Base-by-base conservation (phyloP, 2,113 vertebrate genomes). In the Ellobius talpinus region DNA sequence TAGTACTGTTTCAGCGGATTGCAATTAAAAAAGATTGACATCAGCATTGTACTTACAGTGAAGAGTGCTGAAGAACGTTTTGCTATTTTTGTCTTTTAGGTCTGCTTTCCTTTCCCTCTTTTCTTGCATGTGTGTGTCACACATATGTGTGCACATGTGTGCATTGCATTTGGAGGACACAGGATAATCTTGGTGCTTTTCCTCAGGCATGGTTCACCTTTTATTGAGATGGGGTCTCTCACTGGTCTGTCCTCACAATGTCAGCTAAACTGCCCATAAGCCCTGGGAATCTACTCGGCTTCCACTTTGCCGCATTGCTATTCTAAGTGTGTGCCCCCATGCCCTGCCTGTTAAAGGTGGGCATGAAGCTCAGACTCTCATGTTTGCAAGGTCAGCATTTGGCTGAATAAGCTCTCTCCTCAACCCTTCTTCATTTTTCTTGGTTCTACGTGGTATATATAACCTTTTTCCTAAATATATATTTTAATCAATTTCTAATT, bases 61-160 rank as follows among this genome's bases (percentile, higher is more conserved):
- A 96, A 82, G 45, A 42, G 3, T 19, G 66, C 91, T 73, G 65
- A 91, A 91, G 87, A 96, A 92, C 7, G 9, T 58, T 1, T n/a
- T 89, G 72, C 61, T 90, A 10, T 29, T 66, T 97, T 87, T 96
- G 81, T 77, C 93, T 87, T 76, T 84, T 94, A 12, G 70, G 95
- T 89, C 68, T 94, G 16, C 65, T 66, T 66, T 3, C 42, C 33
- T 47, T 85, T 17, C 39, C 39, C 58, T 47, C 39, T 29, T 47
- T 17, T 66, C 61, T 47, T 66, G 26, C 61, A 33, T 31, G 16
- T 86, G 61, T 31, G 16, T 66, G n/a, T 61, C 58, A 23, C 23
- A 58, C 55, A 58, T 39, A 13, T 42, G 81, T 45, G 24, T 65
- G 29, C 39, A 33, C 29, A 66, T 45, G 5, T 21, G 39, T 33